These are phyloP conservation scores for Dolichallabes microphthalmus DNA, from an alignment of 2,113 vertebrate genomes.

Conservation along the genomic window DNA sequence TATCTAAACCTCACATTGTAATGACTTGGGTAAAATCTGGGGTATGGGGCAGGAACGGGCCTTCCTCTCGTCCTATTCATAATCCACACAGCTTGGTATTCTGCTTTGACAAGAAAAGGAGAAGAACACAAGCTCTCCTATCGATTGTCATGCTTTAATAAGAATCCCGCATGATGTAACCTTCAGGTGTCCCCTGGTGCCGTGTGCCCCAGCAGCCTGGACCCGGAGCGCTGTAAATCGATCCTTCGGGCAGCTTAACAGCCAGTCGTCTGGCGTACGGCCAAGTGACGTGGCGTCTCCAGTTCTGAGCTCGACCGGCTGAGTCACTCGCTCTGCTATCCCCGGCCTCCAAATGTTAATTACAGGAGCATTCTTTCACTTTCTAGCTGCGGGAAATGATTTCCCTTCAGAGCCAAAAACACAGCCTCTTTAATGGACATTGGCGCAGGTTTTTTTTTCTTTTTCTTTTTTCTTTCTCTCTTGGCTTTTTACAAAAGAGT, in stretches of 20 bases:
- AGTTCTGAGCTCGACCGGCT: slow-evolving; percentile 11
- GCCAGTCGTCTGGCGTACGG: slow-evolving; percentile 26
- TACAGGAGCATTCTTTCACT: slow-evolving; percentile 45
- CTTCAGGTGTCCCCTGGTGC: slow-evolving; percentile 52
- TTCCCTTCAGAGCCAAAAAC: slow-evolving; percentile 26
- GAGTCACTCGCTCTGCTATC: slow-evolving; percentile 42
- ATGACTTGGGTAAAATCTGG: neutral
- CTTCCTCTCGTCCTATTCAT: neutral
- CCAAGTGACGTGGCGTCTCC: slow-evolving; percentile 46
- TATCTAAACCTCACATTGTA: neutral
- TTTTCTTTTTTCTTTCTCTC: neutral
- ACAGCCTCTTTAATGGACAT: slow-evolving; percentile 5
- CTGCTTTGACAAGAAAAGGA: slow-evolving; percentile 16
- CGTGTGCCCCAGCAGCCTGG: neutral
- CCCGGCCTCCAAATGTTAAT: slow-evolving; percentile 40
- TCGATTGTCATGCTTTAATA: neutral
- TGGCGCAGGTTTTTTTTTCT: neutral
- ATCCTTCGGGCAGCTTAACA: slow-evolving; percentile 29
- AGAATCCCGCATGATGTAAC: slow-evolving; percentile 46
- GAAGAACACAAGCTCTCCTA: neutral
- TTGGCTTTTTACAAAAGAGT: slow-evolving; percentile 3
- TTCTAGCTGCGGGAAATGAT: slow-evolving; percentile 9
- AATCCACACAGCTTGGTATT: slow-evolving; percentile 47
- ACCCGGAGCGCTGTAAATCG: slow-evolving; percentile 34
- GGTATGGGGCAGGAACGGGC: neutral